Base-by-base conservation (phyloP, 2,888 invertebrate genomes). In the Yponomeuta malinellus region DNA sequence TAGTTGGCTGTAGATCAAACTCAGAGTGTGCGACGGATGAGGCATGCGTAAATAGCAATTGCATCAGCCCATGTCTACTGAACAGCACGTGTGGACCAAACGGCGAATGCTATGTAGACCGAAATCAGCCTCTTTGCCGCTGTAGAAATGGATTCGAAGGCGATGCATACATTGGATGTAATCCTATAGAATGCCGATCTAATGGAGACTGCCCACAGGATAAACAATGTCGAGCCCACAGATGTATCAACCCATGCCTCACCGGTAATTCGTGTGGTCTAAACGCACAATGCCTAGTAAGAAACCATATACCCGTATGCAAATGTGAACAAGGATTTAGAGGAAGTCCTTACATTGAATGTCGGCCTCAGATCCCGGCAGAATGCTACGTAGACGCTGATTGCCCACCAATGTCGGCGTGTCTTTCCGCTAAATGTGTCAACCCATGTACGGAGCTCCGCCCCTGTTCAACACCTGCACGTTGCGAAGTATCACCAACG, bases 141-240 rank as follows among this genome's bases (percentile, higher is more conserved):
- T 98, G 98, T 81, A 93, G 94, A 66, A 93, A 95, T 74, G 98
- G 98, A 70, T 97, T 95, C 81, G 93, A 96, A 78, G 97, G 97
- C 71, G 95, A 97, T 84, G 95, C 97, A 2, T 94, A 94, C 75
- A 94, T 94, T 67, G 93, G 95, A 73, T 97, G 97, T 82, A 93
- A 93, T 75, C 94, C 96, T 69, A 95, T 97, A 73, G 98, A 97
- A 73, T 98, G 98, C 82, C 93, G 95, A 79, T 95, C 96, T 66
- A 97, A 97, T 83, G 96, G 96, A 74, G 97, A 98, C 80, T 98
- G 98, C 83, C 97, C 98, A 10, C 91, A 93, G 68, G 96, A 98
- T 81, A 95, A 96, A 82, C 95, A 96, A 79, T 98, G 98, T 83
- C 94, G 95, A 77, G 97, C 97, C 77, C 95, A 95, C 73, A 96